These are phyloP conservation scores for Acanthochromis polyacanthus DNA, from an alignment of 2,113 vertebrate genomes.

Conservation along the genomic window DNA sequence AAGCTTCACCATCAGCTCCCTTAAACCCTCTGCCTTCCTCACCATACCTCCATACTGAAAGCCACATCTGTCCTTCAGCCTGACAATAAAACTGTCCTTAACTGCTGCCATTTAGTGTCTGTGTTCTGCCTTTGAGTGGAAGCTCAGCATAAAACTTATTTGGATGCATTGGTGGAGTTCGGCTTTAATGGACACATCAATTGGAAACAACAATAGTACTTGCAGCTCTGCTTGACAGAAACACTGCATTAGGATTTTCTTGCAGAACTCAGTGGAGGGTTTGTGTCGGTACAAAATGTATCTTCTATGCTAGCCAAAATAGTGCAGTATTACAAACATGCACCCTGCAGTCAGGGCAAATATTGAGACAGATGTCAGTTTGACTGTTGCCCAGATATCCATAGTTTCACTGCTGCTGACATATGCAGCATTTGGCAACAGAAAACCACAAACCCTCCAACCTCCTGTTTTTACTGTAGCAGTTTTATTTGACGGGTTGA, in stretches of 20 bases:
- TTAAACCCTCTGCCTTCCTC: too few species aligned
- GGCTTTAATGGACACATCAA: background rate
- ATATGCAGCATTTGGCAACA: slow-evolving; percentile 40
- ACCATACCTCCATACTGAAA: too few species aligned
- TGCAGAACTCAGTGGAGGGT: background rate
- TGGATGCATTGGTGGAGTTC: background rate
- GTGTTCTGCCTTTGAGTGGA: too few species aligned
- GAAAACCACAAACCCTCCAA: slow-evolving; percentile 25
- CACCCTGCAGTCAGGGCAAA: slow-evolving; percentile 21
- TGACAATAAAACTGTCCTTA: too few species aligned
- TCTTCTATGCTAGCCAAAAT: slow-evolving; percentile 1
- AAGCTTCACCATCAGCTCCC: too few species aligned
- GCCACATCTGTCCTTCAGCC: too few species aligned
- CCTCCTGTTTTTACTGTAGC: slow-evolving; percentile 46
- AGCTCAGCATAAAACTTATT: too few species aligned
- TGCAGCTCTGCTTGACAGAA: background rate
- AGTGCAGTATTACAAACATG: slow-evolving; percentile 11
- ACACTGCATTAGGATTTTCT: slow-evolving; percentile 4
- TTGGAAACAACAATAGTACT: background rate
- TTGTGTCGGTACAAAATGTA: background rate
- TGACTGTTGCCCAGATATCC: slow-evolving; percentile 48
- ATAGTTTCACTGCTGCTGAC: slow-evolving; percentile 39
- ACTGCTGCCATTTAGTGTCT: too few species aligned
- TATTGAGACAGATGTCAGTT: slow-evolving; percentile 56
- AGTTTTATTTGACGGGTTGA: slow-evolving; percentile 12